Evolutionary conservation across 92 coral and sea anemone species (phyloP).

Genomic region (Zoanthus sociatus): DNA sequence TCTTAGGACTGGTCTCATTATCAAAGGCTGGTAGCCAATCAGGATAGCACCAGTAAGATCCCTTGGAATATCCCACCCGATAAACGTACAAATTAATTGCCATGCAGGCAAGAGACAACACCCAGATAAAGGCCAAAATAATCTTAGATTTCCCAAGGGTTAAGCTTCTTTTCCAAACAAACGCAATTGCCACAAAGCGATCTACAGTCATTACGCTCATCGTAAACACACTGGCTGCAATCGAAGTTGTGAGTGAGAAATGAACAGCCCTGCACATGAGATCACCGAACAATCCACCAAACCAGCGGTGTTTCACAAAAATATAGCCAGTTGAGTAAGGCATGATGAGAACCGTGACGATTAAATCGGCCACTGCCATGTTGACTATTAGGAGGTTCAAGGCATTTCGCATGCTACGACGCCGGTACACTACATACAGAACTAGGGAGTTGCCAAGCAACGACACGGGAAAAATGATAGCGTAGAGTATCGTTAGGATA

Average conservation of each 20-base stretch:
- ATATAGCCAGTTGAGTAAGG: constrained; percentile 79
- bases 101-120: constrained; percentile 72
- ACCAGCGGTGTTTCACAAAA: constrained; percentile 75
- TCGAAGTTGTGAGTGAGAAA: constrained; percentile 77
- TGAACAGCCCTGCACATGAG: constrained; percentile 76
- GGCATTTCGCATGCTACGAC: constrained; percentile 81
- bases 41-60: constrained; percentile 68
- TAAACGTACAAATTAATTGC: constrained; percentile 78
- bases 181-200: constrained; percentile 83
- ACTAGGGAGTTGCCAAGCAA: constrained; percentile 89
- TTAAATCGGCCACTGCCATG: constrained; percentile 87
- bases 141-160: constrained; percentile 79
- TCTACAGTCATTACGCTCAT: constrained; percentile 81
- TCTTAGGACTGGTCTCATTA: constrained; percentile 64
- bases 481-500: constrained; percentile 65
- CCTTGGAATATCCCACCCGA: constrained; percentile 57
- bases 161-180: constrained; percentile 73
- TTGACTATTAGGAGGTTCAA: constrained; percentile 84
- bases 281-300: constrained; percentile 79
- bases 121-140: constrained; percentile 71
- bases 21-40: constrained; percentile 64
- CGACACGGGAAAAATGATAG: constrained; percentile 81
- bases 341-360: constrained; percentile 80
- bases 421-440: constrained; percentile 82
- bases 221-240: constrained; percentile 82